Conservation (phyloP, 2,888 invertebrate genomes). For the Rotaria sp. region DNA sequence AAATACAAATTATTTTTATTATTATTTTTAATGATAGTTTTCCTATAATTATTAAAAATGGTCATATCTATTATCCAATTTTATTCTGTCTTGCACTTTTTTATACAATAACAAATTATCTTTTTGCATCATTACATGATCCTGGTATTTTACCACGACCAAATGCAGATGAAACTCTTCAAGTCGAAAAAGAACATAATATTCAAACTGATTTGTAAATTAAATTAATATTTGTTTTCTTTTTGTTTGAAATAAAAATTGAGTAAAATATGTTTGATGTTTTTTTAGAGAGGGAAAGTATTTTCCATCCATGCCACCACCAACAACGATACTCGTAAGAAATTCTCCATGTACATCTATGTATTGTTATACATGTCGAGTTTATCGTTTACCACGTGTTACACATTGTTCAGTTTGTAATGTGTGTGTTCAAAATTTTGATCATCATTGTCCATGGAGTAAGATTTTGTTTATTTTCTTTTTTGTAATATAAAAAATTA, state of each 20-base stretch:
- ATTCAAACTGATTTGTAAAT: constrained; percentile 26
- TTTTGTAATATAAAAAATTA: no score
- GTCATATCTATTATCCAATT: not conserved
- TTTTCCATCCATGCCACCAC: not conserved
- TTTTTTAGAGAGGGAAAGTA: not conserved
- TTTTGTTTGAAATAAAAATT: not conserved
- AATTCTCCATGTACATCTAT: not conserved
- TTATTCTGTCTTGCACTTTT: not conserved
- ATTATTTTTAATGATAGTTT: not conserved
- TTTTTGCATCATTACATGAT: constrained; percentile 2
- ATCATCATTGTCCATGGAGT: constrained; percentile 32
- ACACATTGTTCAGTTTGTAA: constrained; percentile 19
- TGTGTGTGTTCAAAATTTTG: not conserved
- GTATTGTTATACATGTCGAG: constrained; percentile 26
- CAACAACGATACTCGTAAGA: not conserved
- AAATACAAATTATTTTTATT: no score
- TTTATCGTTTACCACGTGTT: constrained; percentile 16
- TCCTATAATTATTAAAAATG: not conserved
- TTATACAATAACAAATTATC: not conserved
- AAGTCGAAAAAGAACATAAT: not conserved
- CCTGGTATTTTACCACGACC: not conserved
- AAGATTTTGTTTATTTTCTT: not conserved
- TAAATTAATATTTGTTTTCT: not conserved
- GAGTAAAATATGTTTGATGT: not conserved
- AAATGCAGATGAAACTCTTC: not conserved